Evolutionary conservation across 30 jellyfish, hydroid and myxozoan genomes (phyloP), one percentile per base, ranked within the genome.

Genomic region (Pseudorhiza aurosa): DNA sequence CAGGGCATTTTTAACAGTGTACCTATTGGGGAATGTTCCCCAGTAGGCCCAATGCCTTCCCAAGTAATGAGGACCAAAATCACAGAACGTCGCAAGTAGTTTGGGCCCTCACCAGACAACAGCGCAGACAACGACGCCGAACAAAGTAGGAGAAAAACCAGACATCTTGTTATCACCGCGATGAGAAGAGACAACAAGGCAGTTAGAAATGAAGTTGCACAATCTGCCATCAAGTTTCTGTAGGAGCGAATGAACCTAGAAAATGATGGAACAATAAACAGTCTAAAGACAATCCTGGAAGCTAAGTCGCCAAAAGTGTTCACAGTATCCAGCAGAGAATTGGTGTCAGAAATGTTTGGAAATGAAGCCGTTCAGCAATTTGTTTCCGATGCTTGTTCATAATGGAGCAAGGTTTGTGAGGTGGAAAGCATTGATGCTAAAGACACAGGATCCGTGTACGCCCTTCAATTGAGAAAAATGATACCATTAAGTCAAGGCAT

Each of bases 391-490:
- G 87, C 53, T 24, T 73, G 87, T 26, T 3, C 1, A 2, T 73
- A 75, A 9, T 49, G 87, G 87, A 51, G 63, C 59, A 73, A 73
- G 14, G 42, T 73, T 22, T 24, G 18, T 6, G 37, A 49, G 53
- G 18, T 73, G 0, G 62, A 73, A 1, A 62, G 17, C n/a, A 30
- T 28, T 6, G 59, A 31, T 7, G 25, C 58, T 8, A 79, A 75
- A 1, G 88, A 75, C 9, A 8, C 18, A 10, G 88, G 88, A 0
- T 24, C 74, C 1, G 32, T 27, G 60, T 72, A 72, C 51, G 85
- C 85, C 1, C 26, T 75, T 1, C 56, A 75, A 57, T 79, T 75
- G 49, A 58, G 88, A 39, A 75, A 57, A 37, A 75, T 75, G 88
- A 58, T 50, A 18, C 69, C 56, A 57, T 5, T 79, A 24, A 75